Percentiles rank a stretch among this genome's conserved stretches.
Conservation (phyloP, 1,140 invertebrate genomes). For the Teleopsis dalmanni region DNA sequence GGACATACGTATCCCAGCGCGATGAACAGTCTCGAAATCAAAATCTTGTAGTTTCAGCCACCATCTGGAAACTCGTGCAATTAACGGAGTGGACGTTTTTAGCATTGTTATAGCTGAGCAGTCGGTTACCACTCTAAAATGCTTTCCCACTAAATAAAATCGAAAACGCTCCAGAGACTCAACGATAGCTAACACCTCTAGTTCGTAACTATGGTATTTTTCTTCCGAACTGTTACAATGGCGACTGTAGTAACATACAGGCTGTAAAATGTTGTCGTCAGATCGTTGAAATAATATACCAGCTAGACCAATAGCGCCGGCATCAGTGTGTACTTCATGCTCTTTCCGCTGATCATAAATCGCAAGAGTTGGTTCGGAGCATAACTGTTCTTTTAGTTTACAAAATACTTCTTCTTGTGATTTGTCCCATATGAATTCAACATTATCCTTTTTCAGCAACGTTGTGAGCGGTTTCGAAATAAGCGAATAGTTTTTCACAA, state of each 20-base stretch:
- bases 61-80: not conserved
- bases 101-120: conserved; percentile 32
- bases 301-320: conserved; percentile 23
- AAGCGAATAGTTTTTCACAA: conserved; percentile 26
- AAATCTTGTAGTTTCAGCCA: not conserved
- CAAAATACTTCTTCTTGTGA: not conserved
- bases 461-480: conserved; percentile 22
- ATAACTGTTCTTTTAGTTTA: not conserved
- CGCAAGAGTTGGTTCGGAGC: conserved; percentile 11
- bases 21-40: not conserved
- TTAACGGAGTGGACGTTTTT: conserved; percentile 21
- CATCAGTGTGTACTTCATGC: conserved; percentile 31
- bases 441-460: conserved; percentile 18
- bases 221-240: conserved; percentile 16
- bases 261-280: conserved; percentile 4
- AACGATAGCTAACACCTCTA: conserved; percentile 13
- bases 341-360: conserved; percentile 8
- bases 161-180: conserved; percentile 13
- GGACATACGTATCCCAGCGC: not conserved
- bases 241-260: conserved; percentile 13
- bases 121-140: conserved; percentile 38
- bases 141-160: conserved; percentile 37
- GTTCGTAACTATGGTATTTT: conserved; percentile 31
- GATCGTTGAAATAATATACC: conserved; percentile 32
- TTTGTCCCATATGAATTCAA: not conserved